phyloP scores from a whole-genome alignment of 2,888 invertebrate species.

The Nemapogon koenigi region DNA sequence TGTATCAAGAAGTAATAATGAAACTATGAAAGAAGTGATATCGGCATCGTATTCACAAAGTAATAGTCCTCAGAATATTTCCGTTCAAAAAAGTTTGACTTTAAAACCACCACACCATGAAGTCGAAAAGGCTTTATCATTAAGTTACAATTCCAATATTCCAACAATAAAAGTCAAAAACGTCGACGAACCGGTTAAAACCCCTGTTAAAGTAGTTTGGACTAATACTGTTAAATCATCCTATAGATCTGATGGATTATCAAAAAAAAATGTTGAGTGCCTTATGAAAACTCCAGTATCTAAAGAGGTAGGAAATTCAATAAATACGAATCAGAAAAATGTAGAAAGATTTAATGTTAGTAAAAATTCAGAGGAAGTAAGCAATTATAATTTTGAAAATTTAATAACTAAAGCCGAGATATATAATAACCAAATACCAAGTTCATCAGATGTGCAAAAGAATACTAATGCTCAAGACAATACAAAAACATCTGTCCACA shows the following conservation, averaged over 20 bases:
- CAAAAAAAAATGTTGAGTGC: conserved; percentile 43
- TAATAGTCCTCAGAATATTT: conserved; percentile 1
- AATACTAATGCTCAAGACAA: conserved; percentile 40
- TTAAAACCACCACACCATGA: conserved; percentile 23
- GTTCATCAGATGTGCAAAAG: conserved; percentile 46
- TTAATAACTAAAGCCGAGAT: conserved; percentile 60
- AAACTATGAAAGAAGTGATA: not conserved
- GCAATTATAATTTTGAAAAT: conserved; percentile 57
- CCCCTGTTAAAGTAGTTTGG: conserved; percentile 26
- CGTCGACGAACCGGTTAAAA: conserved; percentile 35
- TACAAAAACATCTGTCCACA: conserved; percentile 23
- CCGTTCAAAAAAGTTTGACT: not conserved
- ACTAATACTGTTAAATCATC: conserved; percentile 27
- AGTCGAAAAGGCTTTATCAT: conserved; percentile 24
- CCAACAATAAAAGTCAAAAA: conserved; percentile 49
- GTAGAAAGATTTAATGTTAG: conserved; percentile 29
- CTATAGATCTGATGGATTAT: conserved; percentile 29
- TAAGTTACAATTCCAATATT: conserved; percentile 15
- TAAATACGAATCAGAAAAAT: conserved; percentile 29
- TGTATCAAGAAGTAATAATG: not conserved
- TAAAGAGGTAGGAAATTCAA: conserved; percentile 37
- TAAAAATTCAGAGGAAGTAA: conserved; percentile 36
- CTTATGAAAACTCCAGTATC: conserved; percentile 33
- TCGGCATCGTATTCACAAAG: not conserved
- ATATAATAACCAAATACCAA: conserved; percentile 48